Base-by-base conservation (phyloP, 2,888 invertebrate genomes). In the Andrena bicolor region DNA sequence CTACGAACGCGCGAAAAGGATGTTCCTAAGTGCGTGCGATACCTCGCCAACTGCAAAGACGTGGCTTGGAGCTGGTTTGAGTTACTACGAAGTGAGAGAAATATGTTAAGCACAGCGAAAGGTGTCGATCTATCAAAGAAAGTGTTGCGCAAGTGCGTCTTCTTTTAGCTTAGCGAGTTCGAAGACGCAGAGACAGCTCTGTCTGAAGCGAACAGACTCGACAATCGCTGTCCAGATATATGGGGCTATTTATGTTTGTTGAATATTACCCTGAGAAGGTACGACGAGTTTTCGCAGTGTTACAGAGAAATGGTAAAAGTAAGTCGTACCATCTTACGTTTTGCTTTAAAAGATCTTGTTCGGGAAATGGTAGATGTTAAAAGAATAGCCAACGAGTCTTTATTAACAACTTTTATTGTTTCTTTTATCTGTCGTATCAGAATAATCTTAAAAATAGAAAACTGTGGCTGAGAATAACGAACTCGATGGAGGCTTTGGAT, bases 211-310 rank as follows among this genome's bases (percentile, higher is more conserved):
- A 92, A 92, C 41, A 82, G 85, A 28, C 78, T 91, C 4, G 90
- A 92, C 53, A 86, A 86, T 77, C 72, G 80, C 16, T 89, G 91
- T 77, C 71, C 89, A 0, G 88, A 89, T 2, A 75, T 89, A 8
- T 92, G 92, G 92, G 92, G 83, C 0, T 90, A 92, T 64, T 71
- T 92, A 2, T 91, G 92, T 51, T 65, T 92, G 35, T 80, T 93
- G 48, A 92, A 91, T 65, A 87, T 91, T 81, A 76, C 88, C 4
- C 68, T 90, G 5, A 63, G 86, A 20, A 89, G 90, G 66, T 86
- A 89, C 61, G 88, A 92, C 5, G 92, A 93, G 80, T 91, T 92
- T 49, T 26, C 81, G 3, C 92, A 92, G 60, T 93, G 93, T 70
- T 93, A 92, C 69, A 83, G 87, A 72, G 90, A 91, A 86, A 81